phyloP scores from a whole-genome alignment of 1,140 invertebrate species.

The Antheraea mylitta region DNA sequence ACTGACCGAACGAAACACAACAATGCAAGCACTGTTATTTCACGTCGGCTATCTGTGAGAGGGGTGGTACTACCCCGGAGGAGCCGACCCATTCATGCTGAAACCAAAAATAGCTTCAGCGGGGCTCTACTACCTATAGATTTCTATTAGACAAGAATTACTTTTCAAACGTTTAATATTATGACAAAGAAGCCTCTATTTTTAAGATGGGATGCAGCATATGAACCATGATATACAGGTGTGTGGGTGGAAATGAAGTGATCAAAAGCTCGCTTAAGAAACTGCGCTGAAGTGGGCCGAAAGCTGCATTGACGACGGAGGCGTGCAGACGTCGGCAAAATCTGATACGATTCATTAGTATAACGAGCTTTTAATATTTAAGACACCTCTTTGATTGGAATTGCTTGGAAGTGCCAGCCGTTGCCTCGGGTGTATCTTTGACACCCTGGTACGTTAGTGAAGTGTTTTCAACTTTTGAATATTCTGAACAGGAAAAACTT shows the following conservation, averaged over 20 bases:
- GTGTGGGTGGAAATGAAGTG: not conserved
- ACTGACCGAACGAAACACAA: too few relatives aligned
- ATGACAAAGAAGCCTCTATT: not conserved
- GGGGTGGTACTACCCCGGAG: too few relatives aligned
- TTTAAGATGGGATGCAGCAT: not conserved
- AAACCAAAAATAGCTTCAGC: too few relatives aligned
- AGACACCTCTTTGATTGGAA: constrained; percentile 69
- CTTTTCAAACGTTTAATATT: not conserved
- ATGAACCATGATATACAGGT: not conserved
- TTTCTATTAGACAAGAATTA: too few relatives aligned
- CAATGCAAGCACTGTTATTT: too few relatives aligned
- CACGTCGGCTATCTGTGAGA: too few relatives aligned
- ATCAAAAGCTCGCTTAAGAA: constrained; percentile 31
- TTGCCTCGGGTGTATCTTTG: constrained; percentile 32
- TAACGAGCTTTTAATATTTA: constrained; percentile 78
- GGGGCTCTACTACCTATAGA: too few relatives aligned
- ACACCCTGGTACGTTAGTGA: constrained; percentile 5
- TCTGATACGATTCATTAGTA: constrained; percentile 79
- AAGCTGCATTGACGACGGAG: constrained; percentile 41
- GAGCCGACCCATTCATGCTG: too few relatives aligned
- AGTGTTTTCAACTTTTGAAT: not conserved
- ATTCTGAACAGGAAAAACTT: not conserved
- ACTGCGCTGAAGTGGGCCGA: constrained; percentile 49
- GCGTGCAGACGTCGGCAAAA: constrained; percentile 42
- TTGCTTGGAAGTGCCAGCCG: constrained; percentile 52